Percentiles rank a stretch among this genome's conserved stretches.
Conservation (phyloP, 2,888 invertebrate genomes). For the Euzophera pinguis region DNA sequence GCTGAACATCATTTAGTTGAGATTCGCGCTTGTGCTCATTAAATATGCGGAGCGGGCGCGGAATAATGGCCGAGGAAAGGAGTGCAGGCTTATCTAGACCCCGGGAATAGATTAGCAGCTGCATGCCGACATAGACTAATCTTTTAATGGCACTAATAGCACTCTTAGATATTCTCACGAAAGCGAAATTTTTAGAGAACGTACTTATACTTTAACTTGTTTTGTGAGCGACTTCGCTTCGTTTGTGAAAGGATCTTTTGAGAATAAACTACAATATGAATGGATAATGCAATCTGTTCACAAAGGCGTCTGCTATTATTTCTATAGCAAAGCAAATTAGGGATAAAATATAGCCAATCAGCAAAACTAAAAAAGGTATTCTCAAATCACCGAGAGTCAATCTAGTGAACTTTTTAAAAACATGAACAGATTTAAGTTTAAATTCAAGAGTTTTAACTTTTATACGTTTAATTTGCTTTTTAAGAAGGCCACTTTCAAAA, state of each 20-base stretch:
- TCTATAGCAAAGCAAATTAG: conserved; percentile 14
- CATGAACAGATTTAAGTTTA: neutral
- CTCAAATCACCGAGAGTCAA: conserved; percentile 18
- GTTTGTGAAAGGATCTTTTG: neutral
- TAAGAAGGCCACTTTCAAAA: conserved; percentile 46
- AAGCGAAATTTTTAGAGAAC: neutral
- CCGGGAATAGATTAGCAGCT: conserved; percentile 6
- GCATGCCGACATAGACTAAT: conserved; percentile 4
- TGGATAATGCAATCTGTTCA: neutral
- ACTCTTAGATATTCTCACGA: neutral
- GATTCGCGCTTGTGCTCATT: conserved; percentile 9
- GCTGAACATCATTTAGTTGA: conserved; percentile 6
- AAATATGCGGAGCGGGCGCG: conserved; percentile 9
- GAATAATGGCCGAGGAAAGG: conserved; percentile 9
- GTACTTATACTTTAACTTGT: neutral
- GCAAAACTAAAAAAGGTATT: conserved; percentile 18
- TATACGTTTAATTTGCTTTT: neutral
- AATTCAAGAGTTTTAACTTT: neutral
- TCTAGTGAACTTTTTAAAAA: neutral
- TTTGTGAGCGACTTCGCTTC: too few species aligned
- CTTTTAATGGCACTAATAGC: conserved; percentile 13
- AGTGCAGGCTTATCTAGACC: conserved; percentile 14
- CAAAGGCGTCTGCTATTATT: conserved; percentile 2
- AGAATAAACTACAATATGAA: conserved; percentile 7
- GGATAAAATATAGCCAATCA: conserved; percentile 18